Evolutionary conservation across 1,140 invertebrate genomes (phyloP).

Genomic region (Yoshiicerus persimilis): DNA sequence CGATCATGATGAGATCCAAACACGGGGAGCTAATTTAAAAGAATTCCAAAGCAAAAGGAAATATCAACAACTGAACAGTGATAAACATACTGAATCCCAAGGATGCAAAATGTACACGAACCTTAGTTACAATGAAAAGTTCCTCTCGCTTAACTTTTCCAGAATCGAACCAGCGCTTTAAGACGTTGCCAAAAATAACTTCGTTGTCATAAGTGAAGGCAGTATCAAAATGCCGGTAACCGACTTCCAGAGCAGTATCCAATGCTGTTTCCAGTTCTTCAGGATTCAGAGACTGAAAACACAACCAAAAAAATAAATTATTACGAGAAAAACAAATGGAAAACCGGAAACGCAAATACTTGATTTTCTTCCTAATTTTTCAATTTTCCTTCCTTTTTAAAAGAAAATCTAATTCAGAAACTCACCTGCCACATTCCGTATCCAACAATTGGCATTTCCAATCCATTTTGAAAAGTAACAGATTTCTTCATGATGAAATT

Average conservation of each 20-base stretch:
- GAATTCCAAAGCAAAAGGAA: not conserved
- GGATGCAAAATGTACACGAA: not conserved
- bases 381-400: no score
- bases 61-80: not conserved
- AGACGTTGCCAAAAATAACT: conserved; percentile 71
- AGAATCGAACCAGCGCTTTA: conserved; percentile 71
- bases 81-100: no score
- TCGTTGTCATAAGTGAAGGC: conserved; percentile 82
- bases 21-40: conserved; percentile 49
- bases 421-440: conserved; percentile 13
- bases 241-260: conserved; percentile 62
- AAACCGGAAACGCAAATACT: not conserved
- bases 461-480: conserved; percentile 45
- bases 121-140: conserved; percentile 57
- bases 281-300: conserved; percentile 71
- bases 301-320: conserved; percentile 56
- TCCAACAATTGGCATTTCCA: conserved; percentile 48
- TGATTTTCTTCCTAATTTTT: no score
- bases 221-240: conserved; percentile 79
- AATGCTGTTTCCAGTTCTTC: conserved; percentile 59
- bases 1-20: conserved; percentile 57
- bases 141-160: conserved; percentile 72
- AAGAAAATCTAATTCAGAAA: not conserved
- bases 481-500: conserved; percentile 9
- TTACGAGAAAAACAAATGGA: conserved; percentile 56